Percentiles rank a stretch among this genome's conserved stretches.
These are phyloP conservation scores for Denticeps clupeoides DNA, from an alignment of 2,797 vertebrate species.

Conservation along the genomic window DNA sequence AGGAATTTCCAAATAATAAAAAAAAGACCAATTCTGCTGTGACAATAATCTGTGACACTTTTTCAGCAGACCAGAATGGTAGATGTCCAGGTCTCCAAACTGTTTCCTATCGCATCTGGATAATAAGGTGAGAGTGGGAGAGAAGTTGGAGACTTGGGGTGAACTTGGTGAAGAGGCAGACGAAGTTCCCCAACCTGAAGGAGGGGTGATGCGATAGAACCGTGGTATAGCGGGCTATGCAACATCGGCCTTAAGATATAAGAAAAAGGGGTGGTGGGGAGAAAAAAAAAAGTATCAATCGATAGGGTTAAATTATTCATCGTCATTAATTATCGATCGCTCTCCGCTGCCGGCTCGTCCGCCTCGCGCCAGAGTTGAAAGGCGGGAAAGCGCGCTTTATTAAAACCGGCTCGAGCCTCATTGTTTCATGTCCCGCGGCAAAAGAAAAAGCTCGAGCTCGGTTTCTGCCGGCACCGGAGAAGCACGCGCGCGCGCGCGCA, in stretches of 20 bases:
- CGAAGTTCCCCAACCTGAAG: conserved; percentile 43
- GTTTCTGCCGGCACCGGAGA: conserved; percentile 56
- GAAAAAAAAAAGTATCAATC: conserved; percentile 73
- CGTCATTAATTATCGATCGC: conserved; percentile 90
- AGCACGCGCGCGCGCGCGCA: conserved; percentile 32
- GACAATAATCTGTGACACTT: no score
- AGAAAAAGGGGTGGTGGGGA: conserved; percentile 52
- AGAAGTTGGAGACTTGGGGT: conserved; percentile 7
- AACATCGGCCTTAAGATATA: conserved; percentile 60
- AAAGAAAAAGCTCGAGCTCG: conserved; percentile 71
- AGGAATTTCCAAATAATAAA: conserved; percentile 15
- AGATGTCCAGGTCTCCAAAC: no score
- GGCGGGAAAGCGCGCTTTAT: conserved; percentile 80
- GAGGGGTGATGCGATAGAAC: conserved; percentile 35
- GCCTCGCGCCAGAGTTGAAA: conserved; percentile 81
- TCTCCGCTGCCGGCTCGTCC: conserved; percentile 75
- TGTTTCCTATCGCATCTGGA: no score
- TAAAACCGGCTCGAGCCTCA: conserved; percentile 78
- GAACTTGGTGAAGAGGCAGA: conserved; percentile 33
- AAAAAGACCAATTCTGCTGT: not conserved
- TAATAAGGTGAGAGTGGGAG: conserved; percentile 8
- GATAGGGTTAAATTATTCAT: conserved; percentile 87
- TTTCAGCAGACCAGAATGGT: no score
- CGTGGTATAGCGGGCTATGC: conserved; percentile 43
- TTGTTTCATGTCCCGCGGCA: conserved; percentile 87